Base-by-base conservation (phyloP, 2,888 invertebrate genomes). In the Melanotus villosus region DNA sequence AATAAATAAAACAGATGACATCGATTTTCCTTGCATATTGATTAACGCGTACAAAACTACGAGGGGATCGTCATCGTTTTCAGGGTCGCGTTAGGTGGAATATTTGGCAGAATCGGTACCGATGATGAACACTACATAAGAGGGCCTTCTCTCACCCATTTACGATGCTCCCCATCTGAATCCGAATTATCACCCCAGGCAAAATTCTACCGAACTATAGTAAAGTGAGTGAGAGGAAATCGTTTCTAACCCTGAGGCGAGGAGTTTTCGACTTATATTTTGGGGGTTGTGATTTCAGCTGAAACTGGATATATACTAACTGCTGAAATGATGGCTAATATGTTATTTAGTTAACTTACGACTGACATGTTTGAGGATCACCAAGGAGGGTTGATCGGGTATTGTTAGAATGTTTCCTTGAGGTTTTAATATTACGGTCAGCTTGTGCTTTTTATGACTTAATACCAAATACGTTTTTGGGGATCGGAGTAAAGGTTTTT, bases 91-190 rank as follows among this genome's bases (percentile, higher is more conserved):
- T 43, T 41, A 64, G 64, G 52, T 64, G 52, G 43, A 64, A 41
- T 56, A 56, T 64, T 64, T 64, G 36, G 64, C 19, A 41, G 26
- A 52, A 64, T 64, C 54, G 52, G 62, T 52, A 41, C 62, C 34
- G 36, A 21, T 30, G 41, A 59, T 62, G 62, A 62, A 38, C 62
- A 38, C 62, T 45, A 38, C 62, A 62, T 23, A 38, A 52, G 32
- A 34, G n/a, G 14, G 47, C 47, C 50, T 60, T 7, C 26, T 26
- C 26, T 3, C 26, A 26, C 26, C 26, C 26, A 62, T 62, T 62
- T 52, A 38, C 23, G 26, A 62, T 52, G 50, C 52, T 50, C 62
- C 62, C 62, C 16, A 62, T 10, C 36, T 19, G 52, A 62, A 38
- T 62, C 38, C 34, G 62, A 50, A 62, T 50, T 62, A 62, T 38